Percentiles rank a stretch among this genome's conserved stretches.
phyloP scores from a whole-genome alignment of 2,797 vertebrate species.

The Melopsittacus undulatus region DNA sequence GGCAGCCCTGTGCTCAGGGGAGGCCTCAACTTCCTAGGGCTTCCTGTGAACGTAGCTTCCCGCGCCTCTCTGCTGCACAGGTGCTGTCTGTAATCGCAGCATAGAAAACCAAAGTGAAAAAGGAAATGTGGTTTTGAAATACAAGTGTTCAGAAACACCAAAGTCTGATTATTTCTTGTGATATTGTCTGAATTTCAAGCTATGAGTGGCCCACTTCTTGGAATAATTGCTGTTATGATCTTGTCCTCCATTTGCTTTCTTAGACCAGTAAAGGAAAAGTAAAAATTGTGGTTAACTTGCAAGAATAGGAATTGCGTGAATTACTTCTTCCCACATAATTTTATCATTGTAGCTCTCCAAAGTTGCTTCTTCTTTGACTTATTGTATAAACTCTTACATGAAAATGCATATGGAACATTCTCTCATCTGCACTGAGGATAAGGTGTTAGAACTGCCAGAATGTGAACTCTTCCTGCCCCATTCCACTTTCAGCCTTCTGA shows the following conservation, averaged over 20 bases:
- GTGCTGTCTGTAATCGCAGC: neutral
- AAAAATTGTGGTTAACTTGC: neutral
- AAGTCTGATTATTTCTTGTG: neutral
- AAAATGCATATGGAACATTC: rapidly evolving
- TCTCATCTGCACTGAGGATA: neutral
- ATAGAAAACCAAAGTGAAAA: rapidly evolving
- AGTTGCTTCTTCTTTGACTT: constrained; percentile 7
- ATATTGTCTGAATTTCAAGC: neutral
- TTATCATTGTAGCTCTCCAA: neutral
- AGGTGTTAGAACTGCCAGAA: neutral
- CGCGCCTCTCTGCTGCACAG: rapidly evolving
- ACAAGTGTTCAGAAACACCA: neutral
- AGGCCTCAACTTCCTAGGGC: rapidly evolving
- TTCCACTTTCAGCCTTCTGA: neutral
- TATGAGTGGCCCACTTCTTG: neutral
- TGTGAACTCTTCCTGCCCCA: neutral
- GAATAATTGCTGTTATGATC: neutral
- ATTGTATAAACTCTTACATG: neutral
- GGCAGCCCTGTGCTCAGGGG: neutral
- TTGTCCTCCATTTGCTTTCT: neutral
- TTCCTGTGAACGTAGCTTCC: rapidly evolving
- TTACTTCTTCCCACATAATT: constrained; percentile 16
- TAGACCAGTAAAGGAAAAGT: neutral
- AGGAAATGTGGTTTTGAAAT: neutral
- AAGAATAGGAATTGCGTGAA: neutral